Base-by-base conservation (phyloP, 2,797 vertebrate genomes). In the Poeciliopsis turneri region DNA sequence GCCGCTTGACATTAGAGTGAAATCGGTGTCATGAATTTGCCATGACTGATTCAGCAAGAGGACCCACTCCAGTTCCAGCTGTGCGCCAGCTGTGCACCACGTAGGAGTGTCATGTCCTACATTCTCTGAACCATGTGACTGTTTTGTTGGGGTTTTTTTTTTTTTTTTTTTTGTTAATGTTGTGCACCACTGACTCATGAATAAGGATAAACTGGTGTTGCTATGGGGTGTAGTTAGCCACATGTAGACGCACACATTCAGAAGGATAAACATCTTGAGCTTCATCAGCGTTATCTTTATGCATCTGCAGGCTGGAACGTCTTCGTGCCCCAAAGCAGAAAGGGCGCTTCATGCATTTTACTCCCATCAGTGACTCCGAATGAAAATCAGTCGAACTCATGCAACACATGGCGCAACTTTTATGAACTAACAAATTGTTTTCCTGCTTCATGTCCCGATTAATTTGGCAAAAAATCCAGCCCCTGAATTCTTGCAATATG, bases 41-140 rank as follows among this genome's bases (percentile, higher is more conserved):
- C 47, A 39, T 23, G 72, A 45, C 73, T 45, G 53, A 75, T 75
- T 75, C 73, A n/a, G 73, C n/a, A 45, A 0, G 51, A 75, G 73
- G 28, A 30, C 51, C 55, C 25, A 30, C n/a, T n/a, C 73, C 7
- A 13, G 73, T 59, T 75, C 73, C 39, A 45, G 39, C 74, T 75
- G 74, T 30, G 53, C 10, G 1, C n/a, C 74, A 75, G 74, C 55
- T 61, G 74, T 61, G 74, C 25, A 61, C 53, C 55, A 45, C n/a
- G 59, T 55, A 57, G 16, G 36, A 59, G 25, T 59, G n/a, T 33
- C 28, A 12, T 61, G 74, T 75, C 74, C 43, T 75, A 61, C 41
- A 59, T 75, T 43, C 74, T 75, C 39, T 75, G 13, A 61, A 28
- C 41, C 55, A 75, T 45, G 39, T 45, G 36, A 59, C 51, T 75